These are phyloP conservation scores for Chaetodon trifascialis DNA, from an alignment of 2,113 vertebrate species.

Conservation along the genomic window DNA sequence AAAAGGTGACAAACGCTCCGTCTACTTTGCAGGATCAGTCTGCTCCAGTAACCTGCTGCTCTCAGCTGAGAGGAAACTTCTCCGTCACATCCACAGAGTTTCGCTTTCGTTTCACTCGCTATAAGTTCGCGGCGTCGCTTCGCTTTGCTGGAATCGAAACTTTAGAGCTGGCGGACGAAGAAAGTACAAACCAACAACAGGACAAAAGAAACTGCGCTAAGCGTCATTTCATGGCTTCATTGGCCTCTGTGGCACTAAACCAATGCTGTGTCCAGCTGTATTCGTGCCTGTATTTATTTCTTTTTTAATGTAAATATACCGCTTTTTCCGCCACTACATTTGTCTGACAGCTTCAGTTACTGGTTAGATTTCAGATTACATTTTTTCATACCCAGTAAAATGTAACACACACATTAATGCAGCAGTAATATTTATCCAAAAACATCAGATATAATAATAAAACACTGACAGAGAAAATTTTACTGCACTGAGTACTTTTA, in stretches of 20 bases:
- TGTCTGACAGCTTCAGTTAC: neutral
- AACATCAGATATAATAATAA: too few species aligned
- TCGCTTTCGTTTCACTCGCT: too few species aligned
- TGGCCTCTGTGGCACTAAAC: neutral
- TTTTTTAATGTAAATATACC: neutral
- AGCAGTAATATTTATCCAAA: neutral
- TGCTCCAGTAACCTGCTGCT: neutral
- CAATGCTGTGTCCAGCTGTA: neutral
- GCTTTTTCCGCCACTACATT: neutral
- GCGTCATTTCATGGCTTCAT: neutral
- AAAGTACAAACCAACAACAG: neutral
- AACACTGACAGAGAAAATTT: too few species aligned
- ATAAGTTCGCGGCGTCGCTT: neutral
- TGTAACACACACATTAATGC: neutral
- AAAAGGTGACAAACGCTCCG: too few species aligned
- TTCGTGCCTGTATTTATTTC: too few species aligned
- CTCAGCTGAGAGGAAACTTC: neutral
- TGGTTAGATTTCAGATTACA: neutral
- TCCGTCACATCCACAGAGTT: neutral
- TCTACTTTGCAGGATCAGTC: neutral
- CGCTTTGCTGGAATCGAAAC: slow-evolving; percentile 59
- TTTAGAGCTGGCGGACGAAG: slow-evolving; percentile 3
- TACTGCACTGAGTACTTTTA: too few species aligned
- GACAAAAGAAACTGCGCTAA: neutral
- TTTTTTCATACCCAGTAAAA: neutral